Percentiles rank a stretch among this genome's conserved stretches.
phyloP scores from a whole-genome alignment of 1,140 invertebrate genomes.

The Cyphomyrmex costatus region DNA sequence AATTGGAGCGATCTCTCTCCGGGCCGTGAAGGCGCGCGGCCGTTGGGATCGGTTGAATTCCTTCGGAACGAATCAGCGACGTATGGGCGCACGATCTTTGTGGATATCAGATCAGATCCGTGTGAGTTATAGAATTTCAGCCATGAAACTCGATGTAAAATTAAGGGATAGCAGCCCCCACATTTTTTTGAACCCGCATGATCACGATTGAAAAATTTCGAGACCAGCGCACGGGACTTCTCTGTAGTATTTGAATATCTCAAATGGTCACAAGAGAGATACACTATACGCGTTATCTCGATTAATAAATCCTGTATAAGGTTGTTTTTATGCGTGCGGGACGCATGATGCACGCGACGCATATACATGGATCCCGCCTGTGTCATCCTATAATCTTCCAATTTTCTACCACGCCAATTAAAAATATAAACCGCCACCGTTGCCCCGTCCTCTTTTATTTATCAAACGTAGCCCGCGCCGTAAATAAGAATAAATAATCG shows the following conservation, averaged over 20 bases:
- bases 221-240: not conserved
- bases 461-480: not conserved
- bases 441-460: conserved; percentile 23
- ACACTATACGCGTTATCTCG: conserved; percentile 37
- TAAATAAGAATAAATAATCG: conserved; percentile 46
- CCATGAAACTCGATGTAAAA: conserved; percentile 6
- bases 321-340: conserved; percentile 26
- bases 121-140: conserved; percentile 37
- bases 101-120: conserved; percentile 58
- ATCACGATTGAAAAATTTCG: conserved; percentile 57
- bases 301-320: conserved; percentile 48
- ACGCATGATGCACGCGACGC: conserved; percentile 10
- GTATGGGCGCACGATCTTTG: conserved; percentile 24
- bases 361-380: conserved; percentile 4
- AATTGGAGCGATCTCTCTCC: conserved; percentile 61
- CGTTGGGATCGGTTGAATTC: conserved; percentile 28
- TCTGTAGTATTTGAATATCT: conserved; percentile 13
- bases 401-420: conserved; percentile 56
- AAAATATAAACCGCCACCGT: conserved; percentile 32
- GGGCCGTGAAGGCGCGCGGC: not conserved
- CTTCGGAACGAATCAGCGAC: conserved; percentile 11
- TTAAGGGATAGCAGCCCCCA: not conserved
- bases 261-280: not conserved
- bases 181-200: conserved; percentile 44
- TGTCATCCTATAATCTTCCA: conserved; percentile 56